Conservation (phyloP, 1,140 invertebrate genomes). For the Cardiocondyla obscurior region DNA sequence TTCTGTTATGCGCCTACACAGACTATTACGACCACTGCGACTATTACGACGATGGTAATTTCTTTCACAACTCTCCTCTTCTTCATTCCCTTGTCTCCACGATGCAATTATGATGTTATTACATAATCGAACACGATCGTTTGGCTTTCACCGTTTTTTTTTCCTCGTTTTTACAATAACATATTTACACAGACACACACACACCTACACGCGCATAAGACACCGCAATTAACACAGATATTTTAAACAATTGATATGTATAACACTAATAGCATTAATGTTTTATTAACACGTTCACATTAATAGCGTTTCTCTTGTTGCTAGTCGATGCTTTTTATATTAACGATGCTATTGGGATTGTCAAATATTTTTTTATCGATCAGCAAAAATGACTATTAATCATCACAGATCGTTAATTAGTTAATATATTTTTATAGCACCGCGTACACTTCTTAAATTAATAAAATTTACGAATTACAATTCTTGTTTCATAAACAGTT, state of each 20-base stretch:
- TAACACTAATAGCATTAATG: slow-evolving; percentile 27
- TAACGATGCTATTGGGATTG: slow-evolving; percentile 26
- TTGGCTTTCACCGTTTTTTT: slow-evolving; percentile 69
- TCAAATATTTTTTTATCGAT: not conserved
- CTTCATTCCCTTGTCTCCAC: slow-evolving; percentile 67
- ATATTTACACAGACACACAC: too few relatives aligned
- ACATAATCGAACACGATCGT: slow-evolving; percentile 59
- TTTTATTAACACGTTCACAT: not conserved
- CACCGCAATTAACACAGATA: slow-evolving; percentile 4
- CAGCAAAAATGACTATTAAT: not conserved
- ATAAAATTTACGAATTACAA: not conserved
- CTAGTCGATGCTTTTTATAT: slow-evolving; percentile 39
- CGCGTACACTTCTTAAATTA: not conserved
- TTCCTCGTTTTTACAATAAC: too few relatives aligned
- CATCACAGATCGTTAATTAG: not conserved
- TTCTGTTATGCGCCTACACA: slow-evolving; percentile 83
- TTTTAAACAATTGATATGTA: not conserved
- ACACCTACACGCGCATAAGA: slow-evolving; percentile 18
- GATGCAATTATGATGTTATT: slow-evolving; percentile 58
- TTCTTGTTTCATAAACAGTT: slow-evolving; percentile 6
- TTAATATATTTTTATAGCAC: not conserved
- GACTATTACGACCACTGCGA: slow-evolving; percentile 84
- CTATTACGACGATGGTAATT: slow-evolving; percentile 85
- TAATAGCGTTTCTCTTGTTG: slow-evolving; percentile 16
- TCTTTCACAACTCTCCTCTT: slow-evolving; percentile 73